phyloP scores from a whole-genome alignment of 1,140 invertebrate species.

The Ctenoplectra terminalis region DNA sequence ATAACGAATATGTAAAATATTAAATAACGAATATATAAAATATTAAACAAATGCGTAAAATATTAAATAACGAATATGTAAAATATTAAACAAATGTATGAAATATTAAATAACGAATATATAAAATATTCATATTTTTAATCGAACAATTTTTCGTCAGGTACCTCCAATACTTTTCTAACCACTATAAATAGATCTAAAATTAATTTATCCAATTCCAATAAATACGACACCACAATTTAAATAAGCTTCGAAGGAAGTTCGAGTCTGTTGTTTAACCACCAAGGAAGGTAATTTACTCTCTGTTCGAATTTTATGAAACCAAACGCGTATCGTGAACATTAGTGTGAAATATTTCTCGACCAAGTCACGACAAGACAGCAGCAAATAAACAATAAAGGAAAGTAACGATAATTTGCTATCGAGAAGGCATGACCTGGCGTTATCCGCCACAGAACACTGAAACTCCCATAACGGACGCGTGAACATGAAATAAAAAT shows the following conservation, averaged over 20 bases:
- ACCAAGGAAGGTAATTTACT: neutral
- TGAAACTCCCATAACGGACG: slow-evolving; percentile 1
- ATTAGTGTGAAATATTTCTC: neutral
- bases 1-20: too few species aligned
- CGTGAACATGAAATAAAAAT: slow-evolving; percentile 31
- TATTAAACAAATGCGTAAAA: too few species aligned
- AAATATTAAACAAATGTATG: too few species aligned
- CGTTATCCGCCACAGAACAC: slow-evolving; percentile 8
- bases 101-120: too few species aligned
- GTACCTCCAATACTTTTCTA: too few species aligned
- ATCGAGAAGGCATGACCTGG: slow-evolving; percentile 24
- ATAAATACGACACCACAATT: neutral
- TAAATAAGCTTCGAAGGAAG: neutral
- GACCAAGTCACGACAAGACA: too few species aligned
- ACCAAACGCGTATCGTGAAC: neutral
- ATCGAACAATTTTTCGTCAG: too few species aligned
- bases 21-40: too few species aligned
- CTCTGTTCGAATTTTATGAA: neutral
- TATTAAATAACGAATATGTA: too few species aligned
- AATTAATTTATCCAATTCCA: too few species aligned
- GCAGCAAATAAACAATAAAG: slow-evolving; percentile 1
- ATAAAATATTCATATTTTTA: too few species aligned
- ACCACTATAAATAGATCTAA: too few species aligned
- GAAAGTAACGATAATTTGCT: slow-evolving; percentile 26
- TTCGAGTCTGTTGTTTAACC: neutral